Conservation (phyloP, 2,113 vertebrate genomes). For the Odobenus rosmarus region DNA sequence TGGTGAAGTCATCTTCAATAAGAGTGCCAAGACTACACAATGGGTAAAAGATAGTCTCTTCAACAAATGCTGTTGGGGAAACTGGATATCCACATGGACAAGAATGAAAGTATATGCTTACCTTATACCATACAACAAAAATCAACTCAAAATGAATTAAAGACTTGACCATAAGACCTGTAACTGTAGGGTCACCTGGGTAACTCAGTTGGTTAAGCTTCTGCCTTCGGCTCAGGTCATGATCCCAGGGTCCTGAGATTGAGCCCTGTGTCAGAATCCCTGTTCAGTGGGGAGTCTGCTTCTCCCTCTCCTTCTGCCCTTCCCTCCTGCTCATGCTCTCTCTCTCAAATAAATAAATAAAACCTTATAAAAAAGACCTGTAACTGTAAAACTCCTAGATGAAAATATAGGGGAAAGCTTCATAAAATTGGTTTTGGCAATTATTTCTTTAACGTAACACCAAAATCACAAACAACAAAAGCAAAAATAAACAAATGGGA, state of each 20-base stretch:
- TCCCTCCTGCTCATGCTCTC: no score
- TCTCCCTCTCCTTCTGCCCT: no score
- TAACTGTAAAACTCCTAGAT: not conserved
- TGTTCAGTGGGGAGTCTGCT: no score
- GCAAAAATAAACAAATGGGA: not conserved
- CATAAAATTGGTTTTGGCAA: not conserved
- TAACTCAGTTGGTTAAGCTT: no score
- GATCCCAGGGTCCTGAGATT: no score
- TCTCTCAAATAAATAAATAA: no score
- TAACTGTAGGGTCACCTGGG: not conserved
- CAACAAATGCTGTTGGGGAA: not conserved
- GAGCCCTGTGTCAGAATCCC: no score
- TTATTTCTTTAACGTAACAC: not conserved
- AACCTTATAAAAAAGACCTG: not conserved
- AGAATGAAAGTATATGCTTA: not conserved
- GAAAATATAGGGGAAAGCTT: not conserved
- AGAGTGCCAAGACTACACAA: not conserved
- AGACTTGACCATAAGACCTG: not conserved
- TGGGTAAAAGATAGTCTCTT: not conserved
- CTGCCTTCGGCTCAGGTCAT: no score
- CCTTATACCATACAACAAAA: not conserved
- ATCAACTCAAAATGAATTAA: not conserved
- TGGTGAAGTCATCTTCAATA: not conserved
- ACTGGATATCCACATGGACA: not conserved
- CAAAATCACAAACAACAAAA: not conserved